phyloP scores from a whole-genome alignment of 2,797 vertebrate species.

The Antrozous pallidus region DNA sequence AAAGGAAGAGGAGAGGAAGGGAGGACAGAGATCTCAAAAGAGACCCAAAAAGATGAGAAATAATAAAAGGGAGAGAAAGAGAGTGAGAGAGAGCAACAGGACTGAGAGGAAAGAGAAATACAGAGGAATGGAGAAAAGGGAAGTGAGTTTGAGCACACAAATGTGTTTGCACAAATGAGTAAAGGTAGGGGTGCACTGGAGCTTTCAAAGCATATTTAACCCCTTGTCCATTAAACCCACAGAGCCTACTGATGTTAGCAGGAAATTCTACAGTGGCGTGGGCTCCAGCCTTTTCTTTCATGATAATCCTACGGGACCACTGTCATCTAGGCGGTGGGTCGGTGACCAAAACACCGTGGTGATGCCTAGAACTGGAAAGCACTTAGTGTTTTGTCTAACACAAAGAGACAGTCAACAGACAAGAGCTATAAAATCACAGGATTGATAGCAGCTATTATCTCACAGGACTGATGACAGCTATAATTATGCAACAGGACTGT shows the following conservation, averaged over 20 bases:
- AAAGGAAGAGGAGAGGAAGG: background rate
- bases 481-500: background rate
- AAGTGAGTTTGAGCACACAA: background rate
- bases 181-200: background rate
- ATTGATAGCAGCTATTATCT: background rate
- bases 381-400: background rate
- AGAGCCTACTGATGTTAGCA: background rate
- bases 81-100: background rate
- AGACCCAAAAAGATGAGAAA: background rate
- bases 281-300: background rate
- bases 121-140: background rate
- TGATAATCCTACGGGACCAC: background rate
- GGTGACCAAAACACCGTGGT: background rate
- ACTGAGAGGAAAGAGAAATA: background rate
- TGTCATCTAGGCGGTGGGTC: background rate
- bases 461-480: background rate
- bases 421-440: background rate
- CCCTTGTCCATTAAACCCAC: background rate
- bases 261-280: background rate
- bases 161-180: background rate
- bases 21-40: background rate
- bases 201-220: background rate
- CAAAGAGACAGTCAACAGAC: background rate
- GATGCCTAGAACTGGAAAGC: background rate
- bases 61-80: background rate